These are phyloP conservation scores for Platyrinchus mystaceus DNA, from an alignment of 2,797 vertebrate species.

Conservation along the genomic window DNA sequence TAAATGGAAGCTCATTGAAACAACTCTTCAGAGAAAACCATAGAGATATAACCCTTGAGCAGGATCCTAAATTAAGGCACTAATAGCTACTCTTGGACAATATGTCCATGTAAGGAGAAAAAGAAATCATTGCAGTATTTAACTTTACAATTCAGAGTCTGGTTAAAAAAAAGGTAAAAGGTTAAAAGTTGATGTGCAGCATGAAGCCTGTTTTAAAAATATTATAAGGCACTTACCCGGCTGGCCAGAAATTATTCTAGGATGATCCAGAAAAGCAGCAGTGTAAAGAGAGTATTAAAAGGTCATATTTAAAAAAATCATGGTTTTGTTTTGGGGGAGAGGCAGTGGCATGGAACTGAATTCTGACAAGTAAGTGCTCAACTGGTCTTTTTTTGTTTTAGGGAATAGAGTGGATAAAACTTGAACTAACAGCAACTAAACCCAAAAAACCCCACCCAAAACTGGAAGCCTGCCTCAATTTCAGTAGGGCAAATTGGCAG, in stretches of 20 bases:
- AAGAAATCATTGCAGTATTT: background rate
- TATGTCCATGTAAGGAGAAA: background rate
- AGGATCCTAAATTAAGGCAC: background rate
- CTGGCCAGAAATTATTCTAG: background rate
- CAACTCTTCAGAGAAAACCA: background rate
- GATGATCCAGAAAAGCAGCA: background rate
- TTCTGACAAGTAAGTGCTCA: background rate
- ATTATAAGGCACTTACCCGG: background rate
- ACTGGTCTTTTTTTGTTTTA: background rate
- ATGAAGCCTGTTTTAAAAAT: background rate
- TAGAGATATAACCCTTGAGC: background rate
- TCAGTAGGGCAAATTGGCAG: background rate
- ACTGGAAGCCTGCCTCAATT: background rate
- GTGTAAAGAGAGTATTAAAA: background rate
- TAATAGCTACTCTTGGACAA: background rate
- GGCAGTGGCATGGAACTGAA: background rate
- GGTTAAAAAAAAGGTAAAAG: background rate
- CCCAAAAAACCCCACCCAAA: accelerated
- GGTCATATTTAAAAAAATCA: background rate
- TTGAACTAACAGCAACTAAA: background rate
- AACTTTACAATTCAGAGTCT: background rate
- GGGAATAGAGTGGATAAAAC: background rate
- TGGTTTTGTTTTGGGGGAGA: background rate
- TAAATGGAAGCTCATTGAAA: background rate
- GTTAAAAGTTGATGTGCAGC: background rate